A percentile compares a stretch with the other conserved stretches of the same genome.
Evolutionary conservation across 2,113 vertebrate species (phyloP).

Genomic region (Chelonoidis abingdonii): DNA sequence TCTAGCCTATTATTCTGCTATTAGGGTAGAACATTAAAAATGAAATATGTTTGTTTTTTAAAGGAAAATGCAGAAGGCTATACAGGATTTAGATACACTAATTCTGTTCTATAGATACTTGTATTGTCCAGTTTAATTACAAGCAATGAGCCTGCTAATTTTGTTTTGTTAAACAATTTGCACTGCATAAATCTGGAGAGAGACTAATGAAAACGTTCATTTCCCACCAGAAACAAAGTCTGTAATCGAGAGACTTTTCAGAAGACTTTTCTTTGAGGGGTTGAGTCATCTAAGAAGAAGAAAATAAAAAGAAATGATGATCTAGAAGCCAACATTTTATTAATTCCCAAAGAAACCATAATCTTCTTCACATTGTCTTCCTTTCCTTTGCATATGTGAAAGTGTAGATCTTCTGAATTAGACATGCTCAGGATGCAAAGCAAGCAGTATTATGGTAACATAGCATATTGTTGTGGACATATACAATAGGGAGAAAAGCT

Average conservation of each 20-base stretch:
- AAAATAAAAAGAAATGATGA: not conserved
- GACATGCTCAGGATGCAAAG: not conserved
- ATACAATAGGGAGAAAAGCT: not conserved
- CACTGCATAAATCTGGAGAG: not conserved
- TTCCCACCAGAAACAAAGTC: not conserved
- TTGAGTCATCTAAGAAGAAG: not conserved
- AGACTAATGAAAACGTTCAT: not conserved
- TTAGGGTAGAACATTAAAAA: not conserved
- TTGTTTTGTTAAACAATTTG: slow-evolving; percentile 17
- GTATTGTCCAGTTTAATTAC: not conserved
- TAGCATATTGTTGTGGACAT: not conserved
- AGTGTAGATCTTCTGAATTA: not conserved
- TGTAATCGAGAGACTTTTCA: not conserved
- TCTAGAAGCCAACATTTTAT: not conserved
- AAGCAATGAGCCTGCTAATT: not conserved
- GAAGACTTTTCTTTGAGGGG: not conserved
- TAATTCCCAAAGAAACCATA: not conserved
- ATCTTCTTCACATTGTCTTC: not conserved
- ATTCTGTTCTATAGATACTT: not conserved
- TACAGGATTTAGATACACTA: not conserved
- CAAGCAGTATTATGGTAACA: not conserved
- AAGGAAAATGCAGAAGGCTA: not conserved
- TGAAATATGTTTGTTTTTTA: not conserved
- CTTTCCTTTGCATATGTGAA: not conserved
- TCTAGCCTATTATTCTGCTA: not conserved